Conservation (phyloP, 37 sponge, comb jelly and placozoan species). For the Amphimedon queenslandica region DNA sequence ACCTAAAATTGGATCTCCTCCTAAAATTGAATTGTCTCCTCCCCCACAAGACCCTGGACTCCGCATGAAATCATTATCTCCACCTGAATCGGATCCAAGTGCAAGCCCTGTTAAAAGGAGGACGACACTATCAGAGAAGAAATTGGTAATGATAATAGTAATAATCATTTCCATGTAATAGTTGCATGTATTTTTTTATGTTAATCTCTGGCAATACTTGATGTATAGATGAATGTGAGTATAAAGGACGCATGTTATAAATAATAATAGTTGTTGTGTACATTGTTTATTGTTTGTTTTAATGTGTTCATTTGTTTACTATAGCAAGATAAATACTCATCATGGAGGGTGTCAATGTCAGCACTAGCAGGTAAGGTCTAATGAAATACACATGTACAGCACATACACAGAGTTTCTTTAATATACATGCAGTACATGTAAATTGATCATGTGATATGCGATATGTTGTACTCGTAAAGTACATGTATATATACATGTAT, state of each 20-base stretch:
- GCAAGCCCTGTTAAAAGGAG: neutral
- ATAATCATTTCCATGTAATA: neutral
- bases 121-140: neutral
- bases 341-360: constrained; percentile 17
- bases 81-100: neutral
- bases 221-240: neutral
- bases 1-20: neutral
- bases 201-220: neutral
- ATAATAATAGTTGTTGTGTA: neutral
- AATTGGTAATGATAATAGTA: neutral
- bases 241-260: neutral
- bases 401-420: too few relatives aligned
- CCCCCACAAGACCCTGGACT: neutral
- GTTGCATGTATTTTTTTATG: neutral
- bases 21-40: neutral
- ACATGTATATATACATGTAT: too few relatives aligned
- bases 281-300: constrained; percentile 6
- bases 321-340: neutral
- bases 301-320: neutral
- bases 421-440: too few relatives aligned
- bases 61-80: neutral
- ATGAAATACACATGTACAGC: too few relatives aligned
- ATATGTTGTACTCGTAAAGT: too few relatives aligned
- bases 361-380: constrained; percentile 6
- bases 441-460: too few relatives aligned